phyloP scores from a whole-genome alignment of 1,140 invertebrate genomes.

The Orchestia grillus region DNA sequence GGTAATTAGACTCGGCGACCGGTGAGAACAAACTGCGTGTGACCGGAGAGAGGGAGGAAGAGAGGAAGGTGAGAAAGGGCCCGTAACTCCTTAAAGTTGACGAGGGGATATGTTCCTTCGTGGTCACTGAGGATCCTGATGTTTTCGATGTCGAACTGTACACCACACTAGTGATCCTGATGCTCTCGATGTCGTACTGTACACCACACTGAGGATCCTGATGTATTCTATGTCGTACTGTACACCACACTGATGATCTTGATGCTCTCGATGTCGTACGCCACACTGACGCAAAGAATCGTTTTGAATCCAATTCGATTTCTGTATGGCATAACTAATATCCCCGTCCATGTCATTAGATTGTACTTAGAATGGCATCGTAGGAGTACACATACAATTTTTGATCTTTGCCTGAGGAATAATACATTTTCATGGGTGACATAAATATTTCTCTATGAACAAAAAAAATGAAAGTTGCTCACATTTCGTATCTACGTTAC shows the following conservation, averaged over 20 bases:
- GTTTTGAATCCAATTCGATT: background rate
- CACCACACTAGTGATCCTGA: background rate
- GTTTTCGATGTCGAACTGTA: background rate
- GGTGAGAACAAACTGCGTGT: conserved; percentile 2
- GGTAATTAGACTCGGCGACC: conserved; percentile 2
- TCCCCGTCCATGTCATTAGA: background rate
- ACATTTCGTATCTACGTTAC: no score
- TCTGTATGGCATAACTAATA: no score
- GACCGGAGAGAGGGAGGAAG: background rate
- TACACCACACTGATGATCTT: background rate
- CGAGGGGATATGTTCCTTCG: background rate
- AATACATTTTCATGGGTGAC: no score
- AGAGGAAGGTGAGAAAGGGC: background rate
- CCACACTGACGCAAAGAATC: background rate
- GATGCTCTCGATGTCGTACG: background rate
- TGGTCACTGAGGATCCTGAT: background rate
- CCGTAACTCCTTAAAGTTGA: background rate
- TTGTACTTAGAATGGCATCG: background rate
- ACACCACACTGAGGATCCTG: background rate
- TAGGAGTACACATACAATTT: background rate
- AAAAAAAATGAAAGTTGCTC: no score
- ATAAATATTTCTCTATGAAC: no score
- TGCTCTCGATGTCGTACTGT: background rate
- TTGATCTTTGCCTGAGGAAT: background rate
- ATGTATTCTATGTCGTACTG: background rate